phyloP scores from a whole-genome alignment of 2,113 vertebrate species.

The Actenoides hombroni region DNA sequence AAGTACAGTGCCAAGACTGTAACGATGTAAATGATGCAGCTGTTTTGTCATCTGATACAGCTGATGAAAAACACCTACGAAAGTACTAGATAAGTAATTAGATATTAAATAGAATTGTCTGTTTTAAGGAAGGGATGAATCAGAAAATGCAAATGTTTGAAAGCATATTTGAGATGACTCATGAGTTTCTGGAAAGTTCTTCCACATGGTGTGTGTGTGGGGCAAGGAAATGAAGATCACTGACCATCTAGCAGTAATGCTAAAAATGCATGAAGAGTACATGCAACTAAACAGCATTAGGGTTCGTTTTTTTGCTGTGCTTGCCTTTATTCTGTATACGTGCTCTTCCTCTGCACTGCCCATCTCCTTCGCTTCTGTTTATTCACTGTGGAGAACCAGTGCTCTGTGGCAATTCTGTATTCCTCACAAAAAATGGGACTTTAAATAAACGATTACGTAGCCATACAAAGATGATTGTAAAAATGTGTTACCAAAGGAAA shows the following conservation, averaged over 20 bases:
- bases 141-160: background rate
- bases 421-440: background rate
- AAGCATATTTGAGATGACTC: background rate
- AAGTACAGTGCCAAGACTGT: background rate
- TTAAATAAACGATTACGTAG: background rate
- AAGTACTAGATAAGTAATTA: background rate
- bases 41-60: background rate
- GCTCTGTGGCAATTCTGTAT: background rate
- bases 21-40: background rate
- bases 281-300: background rate
- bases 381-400: background rate
- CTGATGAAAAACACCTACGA: background rate
- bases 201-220: rapidly evolving
- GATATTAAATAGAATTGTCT: background rate
- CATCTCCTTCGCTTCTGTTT: background rate
- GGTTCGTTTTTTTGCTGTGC: background rate
- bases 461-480: background rate
- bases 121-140: background rate
- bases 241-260: background rate
- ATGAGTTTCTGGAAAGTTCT: background rate
- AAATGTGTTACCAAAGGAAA: background rate
- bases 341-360: background rate
- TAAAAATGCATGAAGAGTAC: rapidly evolving
- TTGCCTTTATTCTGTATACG: background rate
- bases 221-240: background rate